Conservation (phyloP, 2,797 vertebrate species). For the Toxotes lorentzi region DNA sequence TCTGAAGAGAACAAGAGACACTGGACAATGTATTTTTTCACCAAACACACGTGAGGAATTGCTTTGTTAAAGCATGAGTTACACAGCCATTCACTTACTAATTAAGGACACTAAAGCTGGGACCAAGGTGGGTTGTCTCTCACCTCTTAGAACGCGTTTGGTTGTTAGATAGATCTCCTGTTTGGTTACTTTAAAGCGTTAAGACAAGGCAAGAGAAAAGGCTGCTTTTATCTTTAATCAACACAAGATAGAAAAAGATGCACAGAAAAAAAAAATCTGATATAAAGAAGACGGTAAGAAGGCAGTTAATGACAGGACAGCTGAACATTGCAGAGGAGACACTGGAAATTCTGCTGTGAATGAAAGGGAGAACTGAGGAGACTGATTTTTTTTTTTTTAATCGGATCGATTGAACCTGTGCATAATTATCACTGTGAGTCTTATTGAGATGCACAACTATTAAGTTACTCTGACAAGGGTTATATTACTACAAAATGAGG, state of each 20-base stretch:
- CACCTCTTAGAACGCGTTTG: conserved; percentile 93
- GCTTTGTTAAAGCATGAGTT: conserved; percentile 97
- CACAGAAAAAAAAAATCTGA: conserved; percentile 52
- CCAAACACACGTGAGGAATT: conserved; percentile 90
- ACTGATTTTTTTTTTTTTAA: conserved; percentile 25
- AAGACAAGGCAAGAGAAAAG: conserved; percentile 99
- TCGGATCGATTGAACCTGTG: conserved; percentile 56
- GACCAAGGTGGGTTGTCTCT: conserved; percentile 95
- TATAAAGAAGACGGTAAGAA: conserved; percentile 66
- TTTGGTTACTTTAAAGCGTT: conserved; percentile 99
- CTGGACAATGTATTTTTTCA: conserved; percentile 93
- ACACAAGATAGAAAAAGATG: conserved; percentile 85
- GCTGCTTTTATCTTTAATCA: conserved; percentile 95
- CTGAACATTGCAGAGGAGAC: conserved; percentile 70
- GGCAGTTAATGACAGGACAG: conserved; percentile 91
- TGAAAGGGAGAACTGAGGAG: conserved; percentile 55
- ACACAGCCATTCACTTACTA: conserved; percentile 98
- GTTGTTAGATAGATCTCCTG: conserved; percentile 99
- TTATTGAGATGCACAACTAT: conserved; percentile 39
- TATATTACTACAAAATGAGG: conserved; percentile 55
- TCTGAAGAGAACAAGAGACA: conserved; percentile 96
- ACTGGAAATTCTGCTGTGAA: conserved; percentile 63
- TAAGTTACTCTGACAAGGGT: conserved; percentile 42
- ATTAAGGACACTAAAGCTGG: conserved; percentile 97
- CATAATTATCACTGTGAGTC: conserved; percentile 48